These are phyloP conservation scores for Chiloscyllium punctatum DNA, from an alignment of 2,797 vertebrate species.

Conservation along the genomic window DNA sequence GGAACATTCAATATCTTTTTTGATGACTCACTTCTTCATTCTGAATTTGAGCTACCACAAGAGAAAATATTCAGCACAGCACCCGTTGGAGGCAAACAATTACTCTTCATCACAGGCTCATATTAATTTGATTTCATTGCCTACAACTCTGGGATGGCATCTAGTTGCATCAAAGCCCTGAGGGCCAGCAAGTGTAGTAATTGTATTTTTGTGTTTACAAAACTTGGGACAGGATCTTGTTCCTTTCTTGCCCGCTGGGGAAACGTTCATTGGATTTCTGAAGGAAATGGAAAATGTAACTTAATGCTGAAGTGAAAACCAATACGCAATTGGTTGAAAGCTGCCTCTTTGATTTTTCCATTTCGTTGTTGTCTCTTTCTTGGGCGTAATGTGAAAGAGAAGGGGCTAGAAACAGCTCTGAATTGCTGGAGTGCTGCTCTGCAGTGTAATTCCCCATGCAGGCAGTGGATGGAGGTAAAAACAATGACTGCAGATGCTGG, in stretches of 20 bases:
- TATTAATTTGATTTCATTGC: background rate
- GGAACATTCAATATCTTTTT: background rate
- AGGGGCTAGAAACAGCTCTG: background rate
- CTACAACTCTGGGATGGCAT: background rate
- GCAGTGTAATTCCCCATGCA: background rate
- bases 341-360: background rate
- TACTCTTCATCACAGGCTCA: background rate
- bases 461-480: background rate
- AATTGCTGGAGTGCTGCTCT: background rate
- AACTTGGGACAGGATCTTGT: background rate
- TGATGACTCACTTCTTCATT: slow-evolving; percentile 29
- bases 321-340: background rate
- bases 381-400: background rate
- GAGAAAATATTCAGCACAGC: background rate
- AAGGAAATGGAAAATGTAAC: slow-evolving; percentile 10
- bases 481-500: too few species aligned
- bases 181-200: background rate
- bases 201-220: slow-evolving; percentile 28
- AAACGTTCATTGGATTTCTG: background rate
- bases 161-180: background rate
- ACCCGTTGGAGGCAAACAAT: background rate
- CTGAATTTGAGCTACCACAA: background rate
- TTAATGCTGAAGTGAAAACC: background rate
- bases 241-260: background rate
- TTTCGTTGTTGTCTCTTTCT: background rate